Conservation (phyloP, 2,888 invertebrate species). For the Parochlus steinenii region DNA sequence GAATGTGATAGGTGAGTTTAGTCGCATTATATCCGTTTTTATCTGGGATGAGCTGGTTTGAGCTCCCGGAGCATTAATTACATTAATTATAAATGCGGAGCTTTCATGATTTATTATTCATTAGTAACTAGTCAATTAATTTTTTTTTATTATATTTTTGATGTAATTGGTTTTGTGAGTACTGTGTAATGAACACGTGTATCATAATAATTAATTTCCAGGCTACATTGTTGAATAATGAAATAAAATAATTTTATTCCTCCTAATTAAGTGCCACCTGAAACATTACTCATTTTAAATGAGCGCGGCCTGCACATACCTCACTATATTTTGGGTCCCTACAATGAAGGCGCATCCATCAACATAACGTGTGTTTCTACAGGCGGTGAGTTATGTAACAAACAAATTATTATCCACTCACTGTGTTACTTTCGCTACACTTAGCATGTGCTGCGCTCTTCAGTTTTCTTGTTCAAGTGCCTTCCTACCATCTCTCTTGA, state of each 20-base stretch:
- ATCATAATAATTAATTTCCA: not conserved
- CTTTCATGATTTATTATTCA: not conserved
- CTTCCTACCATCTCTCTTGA: too few relatives aligned
- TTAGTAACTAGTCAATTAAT: too few relatives aligned
- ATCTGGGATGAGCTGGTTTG: not conserved
- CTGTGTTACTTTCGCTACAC: too few relatives aligned
- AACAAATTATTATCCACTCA: conserved; percentile 17
- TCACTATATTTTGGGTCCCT: conserved; percentile 64
- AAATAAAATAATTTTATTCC: not conserved
- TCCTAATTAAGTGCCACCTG: conserved; percentile 56
- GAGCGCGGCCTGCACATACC: conserved; percentile 60
- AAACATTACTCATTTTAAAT: conserved; percentile 61
- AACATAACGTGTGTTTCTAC: conserved; percentile 71
- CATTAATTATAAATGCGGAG: not conserved
- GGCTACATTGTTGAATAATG: not conserved
- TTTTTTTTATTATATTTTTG: too few relatives aligned
- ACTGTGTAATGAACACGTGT: too few relatives aligned
- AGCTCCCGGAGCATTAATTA: too few relatives aligned
- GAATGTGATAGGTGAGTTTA: conserved; percentile 70
- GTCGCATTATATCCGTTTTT: conserved; percentile 3
- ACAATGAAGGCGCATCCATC: conserved; percentile 66
- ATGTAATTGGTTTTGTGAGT: too few relatives aligned
- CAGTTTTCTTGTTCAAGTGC: too few relatives aligned
- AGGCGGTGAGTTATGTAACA: conserved; percentile 46
- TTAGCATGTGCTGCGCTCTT: too few relatives aligned